Percentiles rank a stretch among this genome's conserved stretches.
Conservation (phyloP, 2,888 invertebrate species). For the Cenopis cana region DNA sequence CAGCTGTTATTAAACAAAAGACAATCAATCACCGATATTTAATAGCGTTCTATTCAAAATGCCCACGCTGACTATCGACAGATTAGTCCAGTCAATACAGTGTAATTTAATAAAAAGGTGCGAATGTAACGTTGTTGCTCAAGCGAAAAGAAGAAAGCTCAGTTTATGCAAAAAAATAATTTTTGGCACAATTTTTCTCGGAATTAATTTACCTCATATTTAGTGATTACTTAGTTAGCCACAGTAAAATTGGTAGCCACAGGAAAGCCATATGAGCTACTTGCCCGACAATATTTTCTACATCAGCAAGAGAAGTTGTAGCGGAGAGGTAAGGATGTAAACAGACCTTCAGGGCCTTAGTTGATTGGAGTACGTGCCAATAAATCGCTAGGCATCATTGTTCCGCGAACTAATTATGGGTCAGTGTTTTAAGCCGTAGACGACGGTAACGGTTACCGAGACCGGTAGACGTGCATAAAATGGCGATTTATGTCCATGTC, state of each 20-base stretch:
- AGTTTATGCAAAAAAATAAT: too few species aligned
- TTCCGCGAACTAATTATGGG: constrained; percentile 62
- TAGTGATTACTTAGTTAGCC: too few species aligned
- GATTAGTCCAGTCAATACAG: constrained; percentile 1
- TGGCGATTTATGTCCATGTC: constrained; percentile 51
- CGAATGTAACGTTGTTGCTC: too few species aligned
- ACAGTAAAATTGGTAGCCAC: too few species aligned
- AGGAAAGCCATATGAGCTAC: too few species aligned
- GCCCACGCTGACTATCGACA: constrained; percentile 21
- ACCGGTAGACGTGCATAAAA: constrained; percentile 64
- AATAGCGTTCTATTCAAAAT: constrained; percentile 21
- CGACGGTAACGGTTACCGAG: constrained; percentile 66
- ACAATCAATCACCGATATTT: constrained; percentile 37
- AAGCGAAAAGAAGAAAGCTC: too few species aligned
- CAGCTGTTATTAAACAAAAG: constrained; percentile 35
- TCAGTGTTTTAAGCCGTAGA: constrained; percentile 66
- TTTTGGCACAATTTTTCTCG: too few species aligned
- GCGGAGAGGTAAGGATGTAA: too few species aligned
- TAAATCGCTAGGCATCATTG: constrained; percentile 39
- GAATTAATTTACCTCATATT: too few species aligned
- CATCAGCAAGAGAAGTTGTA: not conserved
- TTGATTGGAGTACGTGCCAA: constrained; percentile 19
- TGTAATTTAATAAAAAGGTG: too few species aligned
- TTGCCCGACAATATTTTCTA: too few species aligned
- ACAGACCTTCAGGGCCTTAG: not conserved